Evolutionary conservation across 1,140 invertebrate species (phyloP).

Genomic region (Cyclargus thomasi): DNA sequence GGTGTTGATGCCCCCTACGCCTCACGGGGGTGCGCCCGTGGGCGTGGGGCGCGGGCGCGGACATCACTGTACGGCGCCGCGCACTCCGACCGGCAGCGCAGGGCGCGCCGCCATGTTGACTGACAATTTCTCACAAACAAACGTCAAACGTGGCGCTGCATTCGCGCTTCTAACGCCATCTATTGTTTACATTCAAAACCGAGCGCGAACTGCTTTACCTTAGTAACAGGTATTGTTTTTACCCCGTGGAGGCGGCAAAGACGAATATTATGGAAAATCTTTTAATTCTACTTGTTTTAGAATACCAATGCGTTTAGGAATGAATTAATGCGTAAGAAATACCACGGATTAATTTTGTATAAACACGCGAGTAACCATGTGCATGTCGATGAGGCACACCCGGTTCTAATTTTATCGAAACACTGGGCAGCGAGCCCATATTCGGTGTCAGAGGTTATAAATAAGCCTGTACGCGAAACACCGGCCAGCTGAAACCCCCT

Average conservation of each 20-base stretch:
- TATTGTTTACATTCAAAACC: slow-evolving; percentile 40
- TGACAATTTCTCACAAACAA: slow-evolving; percentile 49
- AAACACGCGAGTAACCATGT: slow-evolving; percentile 18
- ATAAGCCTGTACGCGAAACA: slow-evolving; percentile 38
- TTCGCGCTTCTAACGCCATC: slow-evolving; percentile 48
- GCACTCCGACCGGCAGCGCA: slow-evolving; percentile 76
- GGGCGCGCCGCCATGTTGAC: slow-evolving; percentile 73
- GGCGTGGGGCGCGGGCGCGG: slow-evolving; percentile 76
- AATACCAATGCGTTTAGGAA: not conserved
- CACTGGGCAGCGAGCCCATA: slow-evolving; percentile 67
- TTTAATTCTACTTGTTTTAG: not conserved
- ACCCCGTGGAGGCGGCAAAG: slow-evolving; percentile 33
- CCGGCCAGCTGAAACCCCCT: slow-evolving; percentile 15
- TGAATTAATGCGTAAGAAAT: not conserved
- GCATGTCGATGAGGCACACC: slow-evolving; percentile 28
- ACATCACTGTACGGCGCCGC: slow-evolving; percentile 57
- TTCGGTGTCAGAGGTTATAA: slow-evolving; percentile 62
- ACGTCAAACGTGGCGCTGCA: slow-evolving; percentile 62
- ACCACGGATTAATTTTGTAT: not conserved
- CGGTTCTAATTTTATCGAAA: slow-evolving; percentile 63
- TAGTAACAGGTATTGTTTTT: slow-evolving; percentile 34
- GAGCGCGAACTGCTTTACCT: slow-evolving; percentile 52
- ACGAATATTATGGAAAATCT: not conserved
- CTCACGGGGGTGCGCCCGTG: slow-evolving; percentile 76
- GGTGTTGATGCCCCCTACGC: slow-evolving; percentile 87